These are phyloP conservation scores for Melikaiella ostensackeni DNA, from an alignment of 2,888 invertebrate genomes.

Conservation along the genomic window DNA sequence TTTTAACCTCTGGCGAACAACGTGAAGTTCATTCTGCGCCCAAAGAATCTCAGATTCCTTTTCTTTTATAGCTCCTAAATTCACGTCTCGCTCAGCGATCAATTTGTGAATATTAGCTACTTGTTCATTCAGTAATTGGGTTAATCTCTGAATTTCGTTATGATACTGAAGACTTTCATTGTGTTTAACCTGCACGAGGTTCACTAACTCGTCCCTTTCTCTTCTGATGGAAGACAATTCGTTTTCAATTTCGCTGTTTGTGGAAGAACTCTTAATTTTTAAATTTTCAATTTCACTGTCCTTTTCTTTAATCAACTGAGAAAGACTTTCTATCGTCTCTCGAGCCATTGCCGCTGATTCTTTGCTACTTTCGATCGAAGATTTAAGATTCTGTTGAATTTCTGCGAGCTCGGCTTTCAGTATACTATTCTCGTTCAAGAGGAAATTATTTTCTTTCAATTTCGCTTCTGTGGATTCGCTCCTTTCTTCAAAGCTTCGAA, in stretches of 20 bases:
- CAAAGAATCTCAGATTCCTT: constrained; percentile 68
- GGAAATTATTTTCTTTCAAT: constrained; percentile 5
- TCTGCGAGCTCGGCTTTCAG: constrained; percentile 50
- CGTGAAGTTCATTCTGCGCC: constrained; percentile 70
- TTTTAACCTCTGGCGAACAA: constrained; percentile 70
- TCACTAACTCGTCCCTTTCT: constrained; percentile 85
- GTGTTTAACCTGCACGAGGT: constrained; percentile 88
- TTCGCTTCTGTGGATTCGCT: constrained; percentile 1
- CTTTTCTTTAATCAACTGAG: constrained; percentile 72
- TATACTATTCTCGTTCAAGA: constrained; percentile 42
- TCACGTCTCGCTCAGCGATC: constrained; percentile 76
- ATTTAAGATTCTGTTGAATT: constrained; percentile 46
- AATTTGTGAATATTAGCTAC: constrained; percentile 74
- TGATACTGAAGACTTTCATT: constrained; percentile 92
- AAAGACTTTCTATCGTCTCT: constrained; percentile 72
- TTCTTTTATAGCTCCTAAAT: constrained; percentile 60
- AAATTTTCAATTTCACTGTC: constrained; percentile 74
- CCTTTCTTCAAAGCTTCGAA: background rate
- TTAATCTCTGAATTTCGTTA: constrained; percentile 89
- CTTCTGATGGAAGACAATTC: constrained; percentile 71
- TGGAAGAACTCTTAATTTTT: constrained; percentile 45
- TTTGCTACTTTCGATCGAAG: constrained; percentile 66
- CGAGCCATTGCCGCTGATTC: constrained; percentile 68
- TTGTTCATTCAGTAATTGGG: constrained; percentile 77
- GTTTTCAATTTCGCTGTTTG: constrained; percentile 51